These are phyloP conservation scores for Campylomormyrus tamandua DNA, from an alignment of 2,113 vertebrate genomes.

Conservation along the genomic window DNA sequence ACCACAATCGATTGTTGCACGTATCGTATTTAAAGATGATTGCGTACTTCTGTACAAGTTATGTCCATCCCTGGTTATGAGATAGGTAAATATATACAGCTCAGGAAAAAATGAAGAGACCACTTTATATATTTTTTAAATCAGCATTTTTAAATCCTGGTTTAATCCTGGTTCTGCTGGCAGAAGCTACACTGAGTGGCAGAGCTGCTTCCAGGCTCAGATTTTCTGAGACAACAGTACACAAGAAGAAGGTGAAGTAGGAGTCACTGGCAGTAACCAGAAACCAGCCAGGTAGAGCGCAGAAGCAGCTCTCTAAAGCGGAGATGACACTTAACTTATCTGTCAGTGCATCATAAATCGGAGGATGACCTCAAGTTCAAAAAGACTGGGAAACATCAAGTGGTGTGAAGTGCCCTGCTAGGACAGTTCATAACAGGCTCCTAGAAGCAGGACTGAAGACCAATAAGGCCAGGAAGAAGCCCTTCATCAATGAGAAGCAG, in stretches of 20 bases:
- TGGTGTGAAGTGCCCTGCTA: not conserved
- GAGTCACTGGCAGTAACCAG: not conserved
- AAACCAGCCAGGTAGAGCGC: not conserved
- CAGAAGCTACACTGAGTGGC: not conserved
- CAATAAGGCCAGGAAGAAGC: not conserved
- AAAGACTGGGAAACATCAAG: not conserved
- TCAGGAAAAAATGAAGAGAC: not conserved
- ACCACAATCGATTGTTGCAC: no score
- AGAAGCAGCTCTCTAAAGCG: not conserved
- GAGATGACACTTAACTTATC: not conserved
- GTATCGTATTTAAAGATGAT: no score
- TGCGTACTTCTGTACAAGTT: no score
- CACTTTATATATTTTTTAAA: not conserved
- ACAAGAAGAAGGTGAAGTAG: not conserved
- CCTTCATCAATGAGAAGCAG: not conserved
- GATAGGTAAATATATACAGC: not conserved
- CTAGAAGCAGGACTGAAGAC: not conserved
- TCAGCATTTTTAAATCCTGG: not conserved
- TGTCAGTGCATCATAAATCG: not conserved
- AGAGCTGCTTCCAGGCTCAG: not conserved
- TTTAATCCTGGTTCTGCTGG: not conserved
- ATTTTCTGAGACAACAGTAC: not conserved
- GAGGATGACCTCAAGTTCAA: not conserved
- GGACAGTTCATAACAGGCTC: not conserved
- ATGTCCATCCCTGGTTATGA: not conserved